These are phyloP conservation scores for Montipora sp. DNA, from an alignment of 64 coral and sea anemone genomes.

Conservation along the genomic window DNA sequence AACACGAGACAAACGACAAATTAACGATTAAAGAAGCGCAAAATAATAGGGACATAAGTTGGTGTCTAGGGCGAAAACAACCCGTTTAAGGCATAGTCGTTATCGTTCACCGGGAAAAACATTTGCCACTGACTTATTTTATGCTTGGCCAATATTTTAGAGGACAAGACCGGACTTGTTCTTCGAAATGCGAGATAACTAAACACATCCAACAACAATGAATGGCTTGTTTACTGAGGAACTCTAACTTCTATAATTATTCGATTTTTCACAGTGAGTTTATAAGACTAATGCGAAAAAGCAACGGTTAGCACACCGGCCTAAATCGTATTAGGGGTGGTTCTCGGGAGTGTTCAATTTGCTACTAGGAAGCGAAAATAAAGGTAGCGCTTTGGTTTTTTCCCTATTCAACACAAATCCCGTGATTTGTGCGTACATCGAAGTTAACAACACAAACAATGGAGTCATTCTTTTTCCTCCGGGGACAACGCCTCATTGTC, in stretches of 20 bases:
- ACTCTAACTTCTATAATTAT: slow-evolving; percentile 2
- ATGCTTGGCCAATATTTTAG: background rate
- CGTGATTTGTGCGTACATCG: background rate
- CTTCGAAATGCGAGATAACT: background rate
- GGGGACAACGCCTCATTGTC: slow-evolving; percentile 20
- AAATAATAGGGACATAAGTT: too few relatives aligned
- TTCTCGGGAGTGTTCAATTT: background rate
- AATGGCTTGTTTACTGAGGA: background rate
- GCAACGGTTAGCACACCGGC: background rate
- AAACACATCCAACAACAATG: background rate
- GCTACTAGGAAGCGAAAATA: background rate
- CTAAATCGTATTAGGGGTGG: background rate
- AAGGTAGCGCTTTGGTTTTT: background rate
- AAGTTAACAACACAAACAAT: background rate
- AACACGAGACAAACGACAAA: too few relatives aligned
- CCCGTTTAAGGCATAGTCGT: too few relatives aligned
- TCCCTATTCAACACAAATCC: background rate
- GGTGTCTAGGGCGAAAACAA: background rate
- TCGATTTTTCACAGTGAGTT: slow-evolving; percentile 9
- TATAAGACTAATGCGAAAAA: background rate
- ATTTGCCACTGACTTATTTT: background rate
- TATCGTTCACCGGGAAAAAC: too few relatives aligned
- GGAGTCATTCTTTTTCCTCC: slow-evolving; percentile 25
- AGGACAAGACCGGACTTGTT: background rate
- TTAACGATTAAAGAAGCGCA: too few relatives aligned